Base-by-base conservation (phyloP, 2,888 invertebrate species). In the Erannis defoliaria region DNA sequence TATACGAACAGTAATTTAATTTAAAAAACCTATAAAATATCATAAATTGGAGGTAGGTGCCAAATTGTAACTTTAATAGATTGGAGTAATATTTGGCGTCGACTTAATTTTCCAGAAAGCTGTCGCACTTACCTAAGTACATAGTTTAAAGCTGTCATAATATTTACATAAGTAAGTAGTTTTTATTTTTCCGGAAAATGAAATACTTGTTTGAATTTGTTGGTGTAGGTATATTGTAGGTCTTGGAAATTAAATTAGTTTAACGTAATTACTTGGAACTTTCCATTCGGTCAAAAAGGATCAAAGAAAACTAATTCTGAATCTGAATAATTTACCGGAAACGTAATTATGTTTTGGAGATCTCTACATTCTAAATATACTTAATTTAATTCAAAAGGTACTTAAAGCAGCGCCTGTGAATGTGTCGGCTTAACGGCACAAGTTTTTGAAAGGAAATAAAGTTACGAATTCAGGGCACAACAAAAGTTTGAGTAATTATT, bases 221-320 rank as follows among this genome's bases (percentile, higher is more conserved):
- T 26, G 6, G 3, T 9, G 1, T 1, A 43, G 1, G 14, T 43
- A 1, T 43, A 26, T 43, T 26, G 4, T 26, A n/a, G n/a, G n/a
- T n/a, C 6, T 43, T 14, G 10, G 23, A 14, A 19, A 37, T 16
- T 16, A n/a, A 43, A 23, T 26, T 43, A 43, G 1, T 46, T 29
- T 23, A 43, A 45, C 45, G n/a, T n/a, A n/a, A 10, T 21, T 6
- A n/a, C n/a, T 21, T 18, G 9, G 4, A 46, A 5, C 42, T 18
- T 26, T 26, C 9, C 19, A 23, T 40, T 40, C 48, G 29, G 21
- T 6, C 12, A 19, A 40, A 55, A 21, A 48, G 31, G 58, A 58
- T 58, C 58, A 58, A 56, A 58, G 51, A 31, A 46, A 53, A 46
- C 37, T 29, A 53, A 46, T 29, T 19, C 37, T 23, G 23, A n/a